Evolutionary conservation across 2,888 invertebrate genomes (phyloP), one percentile per base, ranked within the genome.

Genomic region (Nemotelus pantherinus): DNA sequence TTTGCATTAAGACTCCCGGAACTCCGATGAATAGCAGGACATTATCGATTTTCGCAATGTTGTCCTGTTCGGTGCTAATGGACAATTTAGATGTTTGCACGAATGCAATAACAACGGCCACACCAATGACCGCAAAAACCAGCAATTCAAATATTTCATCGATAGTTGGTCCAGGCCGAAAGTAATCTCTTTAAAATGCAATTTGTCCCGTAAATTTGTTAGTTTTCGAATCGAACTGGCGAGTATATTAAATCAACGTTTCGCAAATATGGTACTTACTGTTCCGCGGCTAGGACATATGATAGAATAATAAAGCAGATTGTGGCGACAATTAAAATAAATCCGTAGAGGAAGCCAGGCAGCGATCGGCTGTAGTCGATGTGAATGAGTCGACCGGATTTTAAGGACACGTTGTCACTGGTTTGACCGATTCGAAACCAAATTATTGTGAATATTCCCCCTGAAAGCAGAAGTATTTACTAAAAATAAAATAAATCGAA

Each of bases 351-450:
- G 44, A 94, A 87, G 2, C 94, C 94, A 79, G 91, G 91, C 87
- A 93, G 93, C 76, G 94, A 91, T 2, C 93, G 91, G 83, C 93
- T 92, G 84, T 94, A 94, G 86, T 94, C 94, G 1, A 92, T 92
- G 82, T 91, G 89, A 80, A 92, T 90, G 64, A 91, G 89, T 53
- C 92, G 86, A 82, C 90, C 90, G 81, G 89, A 90, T 3, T 88
- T 90, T 82, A 86, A 68, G 45, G 78, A 77, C 53, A 72, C n/a
- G 48, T 79, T 78, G 68, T 87, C 88, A 1, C 86, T 86, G 82
- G 91, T 91, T 78, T 89, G 88, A 3, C 92, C 93, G 77, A 94
- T 92, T 83, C 93, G 92, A 81, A 89, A 89, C 93, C 93, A 94
- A 81, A 94, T 91, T 65, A 93, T 91, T 84, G 91, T 93, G 82